Conservation (phyloP, 2,113 vertebrate species). For the Narcine bancroftii region DNA sequence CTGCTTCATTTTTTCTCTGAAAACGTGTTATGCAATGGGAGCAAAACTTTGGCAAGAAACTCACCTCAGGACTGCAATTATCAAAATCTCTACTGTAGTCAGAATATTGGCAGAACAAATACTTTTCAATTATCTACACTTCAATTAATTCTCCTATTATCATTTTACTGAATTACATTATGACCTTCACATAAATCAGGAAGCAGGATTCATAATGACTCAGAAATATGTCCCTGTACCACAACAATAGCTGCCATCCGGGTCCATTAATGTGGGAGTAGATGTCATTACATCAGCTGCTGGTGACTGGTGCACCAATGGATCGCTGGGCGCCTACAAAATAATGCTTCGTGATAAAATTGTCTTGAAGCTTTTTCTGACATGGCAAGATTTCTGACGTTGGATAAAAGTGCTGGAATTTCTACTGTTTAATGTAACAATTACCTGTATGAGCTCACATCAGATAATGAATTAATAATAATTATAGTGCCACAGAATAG, state of each 20-base stretch:
- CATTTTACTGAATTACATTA: neutral
- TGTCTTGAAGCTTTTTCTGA: neutral
- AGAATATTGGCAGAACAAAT: slow-evolving; percentile 7
- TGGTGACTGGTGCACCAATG: neutral
- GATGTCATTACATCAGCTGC: neutral
- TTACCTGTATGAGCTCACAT: neutral
- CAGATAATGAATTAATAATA: neutral
- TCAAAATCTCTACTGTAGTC: neutral
- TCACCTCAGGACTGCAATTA: neutral
- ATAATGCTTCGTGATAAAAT: neutral
- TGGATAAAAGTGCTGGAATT: neutral
- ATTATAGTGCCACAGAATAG: neutral
- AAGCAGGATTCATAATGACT: neutral
- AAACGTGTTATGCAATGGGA: neutral
- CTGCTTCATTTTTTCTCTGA: neutral
- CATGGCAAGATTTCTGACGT: neutral
- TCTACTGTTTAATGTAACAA: neutral
- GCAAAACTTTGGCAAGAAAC: slow-evolving; percentile 22
- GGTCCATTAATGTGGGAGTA: neutral
- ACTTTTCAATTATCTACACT: slow-evolving; percentile 21
- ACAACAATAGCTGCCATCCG: neutral
- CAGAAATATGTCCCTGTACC: neutral
- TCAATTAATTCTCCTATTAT: slow-evolving; percentile 24
- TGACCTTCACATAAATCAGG: neutral
- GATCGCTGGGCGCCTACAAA: neutral